These are phyloP conservation scores for Atopsyche davidsoni DNA, from an alignment of 1,140 invertebrate genomes.

Conservation along the genomic window DNA sequence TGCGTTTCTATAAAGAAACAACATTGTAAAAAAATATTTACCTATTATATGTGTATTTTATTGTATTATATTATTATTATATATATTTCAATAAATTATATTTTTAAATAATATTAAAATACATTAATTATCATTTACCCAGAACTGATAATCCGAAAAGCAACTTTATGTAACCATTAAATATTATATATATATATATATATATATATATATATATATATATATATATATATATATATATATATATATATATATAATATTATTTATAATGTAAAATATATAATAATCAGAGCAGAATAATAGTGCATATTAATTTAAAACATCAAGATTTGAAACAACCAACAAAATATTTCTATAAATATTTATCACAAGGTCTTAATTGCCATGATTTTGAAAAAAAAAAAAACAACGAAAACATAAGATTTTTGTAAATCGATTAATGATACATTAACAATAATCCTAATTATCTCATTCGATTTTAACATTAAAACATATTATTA, in stretches of 20 bases:
- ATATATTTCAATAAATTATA: background rate
- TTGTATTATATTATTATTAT: background rate
- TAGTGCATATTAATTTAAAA: too few species aligned
- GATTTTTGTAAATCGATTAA: too few species aligned
- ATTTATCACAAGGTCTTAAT: too few species aligned
- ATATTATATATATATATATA: background rate
- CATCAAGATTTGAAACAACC: background rate
- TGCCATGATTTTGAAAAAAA: too few species aligned
- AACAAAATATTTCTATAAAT: background rate
- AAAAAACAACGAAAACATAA: too few species aligned
- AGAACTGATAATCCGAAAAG: background rate
- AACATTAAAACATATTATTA: too few species aligned
- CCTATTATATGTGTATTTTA: background rate
- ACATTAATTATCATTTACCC: background rate
- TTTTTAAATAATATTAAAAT: background rate
- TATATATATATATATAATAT: background rate
- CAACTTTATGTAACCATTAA: background rate
- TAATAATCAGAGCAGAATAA: too few species aligned
- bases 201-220: background rate
- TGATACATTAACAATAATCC: too few species aligned
- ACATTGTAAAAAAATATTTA: background rate
- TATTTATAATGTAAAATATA: too few species aligned
- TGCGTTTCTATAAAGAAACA: constrained; percentile 60
- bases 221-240: background rate
- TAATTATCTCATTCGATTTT: too few species aligned